Evolutionary conservation across 2,888 invertebrate species (phyloP).

Genomic region (Oasisia sp.): DNA sequence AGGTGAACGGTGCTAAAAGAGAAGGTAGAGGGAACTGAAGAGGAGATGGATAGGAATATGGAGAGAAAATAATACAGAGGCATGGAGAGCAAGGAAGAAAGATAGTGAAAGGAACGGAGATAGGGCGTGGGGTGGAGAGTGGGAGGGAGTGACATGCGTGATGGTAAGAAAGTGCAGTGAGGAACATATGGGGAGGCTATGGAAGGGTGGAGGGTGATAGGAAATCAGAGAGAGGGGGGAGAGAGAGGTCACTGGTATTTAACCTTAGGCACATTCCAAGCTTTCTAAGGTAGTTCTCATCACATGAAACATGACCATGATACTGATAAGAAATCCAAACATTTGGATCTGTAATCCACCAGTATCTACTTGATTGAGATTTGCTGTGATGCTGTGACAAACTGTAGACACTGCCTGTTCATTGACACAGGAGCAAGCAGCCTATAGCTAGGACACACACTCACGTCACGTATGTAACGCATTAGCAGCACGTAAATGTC

Average conservation of each 20-base stretch:
- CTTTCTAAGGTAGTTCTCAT: too few species aligned
- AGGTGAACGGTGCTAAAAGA: too few species aligned
- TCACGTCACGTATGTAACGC: neutral
- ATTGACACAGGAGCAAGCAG: neutral
- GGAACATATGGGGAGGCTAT: neutral
- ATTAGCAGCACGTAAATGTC: slow-evolving; percentile 17
- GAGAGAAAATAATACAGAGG: too few species aligned
- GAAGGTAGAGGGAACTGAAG: too few species aligned
- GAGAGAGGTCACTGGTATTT: neutral
- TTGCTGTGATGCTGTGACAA: neutral
- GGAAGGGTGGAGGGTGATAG: neutral
- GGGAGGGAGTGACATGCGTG: neutral
- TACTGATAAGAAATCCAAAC: too few species aligned
- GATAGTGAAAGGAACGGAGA: too few species aligned
- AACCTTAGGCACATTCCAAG: neutral
- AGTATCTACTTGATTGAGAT: too few species aligned
- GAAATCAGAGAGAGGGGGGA: neutral
- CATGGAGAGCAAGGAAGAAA: too few species aligned
- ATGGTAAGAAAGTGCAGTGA: neutral
- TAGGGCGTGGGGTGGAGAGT: neutral
- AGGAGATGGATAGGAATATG: too few species aligned
- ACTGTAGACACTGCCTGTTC: neutral
- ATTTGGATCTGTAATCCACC: too few species aligned
- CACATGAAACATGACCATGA: too few species aligned
- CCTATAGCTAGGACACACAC: neutral